phyloP scores from a whole-genome alignment of 30 jellyfish, hydroid and myxozoan genomes.

The Cassiopea andromeda region DNA sequence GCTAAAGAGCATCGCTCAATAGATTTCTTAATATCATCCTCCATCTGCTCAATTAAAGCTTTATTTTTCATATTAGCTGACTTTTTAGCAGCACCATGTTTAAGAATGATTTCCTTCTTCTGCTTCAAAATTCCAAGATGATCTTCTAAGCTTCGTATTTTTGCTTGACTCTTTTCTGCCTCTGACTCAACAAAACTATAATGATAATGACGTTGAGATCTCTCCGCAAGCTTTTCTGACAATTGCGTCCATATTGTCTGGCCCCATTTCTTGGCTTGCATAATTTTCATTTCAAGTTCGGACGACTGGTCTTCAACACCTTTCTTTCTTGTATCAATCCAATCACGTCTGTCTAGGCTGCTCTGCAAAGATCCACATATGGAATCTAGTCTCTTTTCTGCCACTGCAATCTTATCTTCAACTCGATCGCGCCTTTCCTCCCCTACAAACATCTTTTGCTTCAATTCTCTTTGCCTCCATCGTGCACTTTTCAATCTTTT shows the following conservation, averaged over 20 bases:
- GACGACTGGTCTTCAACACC: not conserved
- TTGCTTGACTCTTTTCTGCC: not conserved
- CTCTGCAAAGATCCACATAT: not conserved
- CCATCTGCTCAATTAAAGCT: constrained; percentile 67
- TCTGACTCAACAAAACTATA: constrained; percentile 12
- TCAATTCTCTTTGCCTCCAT: constrained; percentile 36
- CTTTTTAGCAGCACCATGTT: constrained; percentile 15
- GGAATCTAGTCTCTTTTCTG: constrained; percentile 31
- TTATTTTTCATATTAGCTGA: constrained; percentile 1
- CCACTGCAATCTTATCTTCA: constrained; percentile 17
- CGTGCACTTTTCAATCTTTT: constrained; percentile 26
- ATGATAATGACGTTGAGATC: constrained; percentile 42
- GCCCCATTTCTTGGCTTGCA: constrained; percentile 48
- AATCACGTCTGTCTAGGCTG: not conserved
- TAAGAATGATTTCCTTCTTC: constrained; percentile 25
- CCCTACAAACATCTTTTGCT: not conserved
- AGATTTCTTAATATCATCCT: constrained; percentile 33
- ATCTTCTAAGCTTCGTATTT: constrained; percentile 16
- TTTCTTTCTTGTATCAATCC: not conserved
- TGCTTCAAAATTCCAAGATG: constrained; percentile 29
- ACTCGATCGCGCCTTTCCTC: constrained; percentile 46
- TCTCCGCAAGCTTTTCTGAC: constrained; percentile 15
- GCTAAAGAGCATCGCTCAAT: constrained; percentile 53
- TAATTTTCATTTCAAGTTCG: not conserved
- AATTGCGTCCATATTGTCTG: constrained; percentile 16